A percentile compares a stretch with the other conserved stretches of the same genome.
Conservation (phyloP, 2,113 vertebrate genomes). For the Nothobranchius kuhntae region DNA sequence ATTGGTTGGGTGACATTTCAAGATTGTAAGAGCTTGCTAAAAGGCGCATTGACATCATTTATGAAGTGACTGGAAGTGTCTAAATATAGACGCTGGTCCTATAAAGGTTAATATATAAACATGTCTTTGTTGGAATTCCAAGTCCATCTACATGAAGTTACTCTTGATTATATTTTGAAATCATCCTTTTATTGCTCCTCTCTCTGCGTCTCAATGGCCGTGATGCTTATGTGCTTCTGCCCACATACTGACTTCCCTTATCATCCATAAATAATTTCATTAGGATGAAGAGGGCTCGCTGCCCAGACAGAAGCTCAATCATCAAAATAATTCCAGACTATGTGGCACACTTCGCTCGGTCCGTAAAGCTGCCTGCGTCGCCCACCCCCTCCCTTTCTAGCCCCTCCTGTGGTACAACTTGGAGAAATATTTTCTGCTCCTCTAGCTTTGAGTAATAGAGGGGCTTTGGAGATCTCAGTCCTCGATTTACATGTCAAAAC, state of each 20-base stretch:
- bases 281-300: slow-evolving; percentile 54
- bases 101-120: too few relatives aligned
- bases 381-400: not conserved
- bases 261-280: slow-evolving; percentile 52
- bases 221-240: slow-evolving; percentile 27
- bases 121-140: too few relatives aligned
- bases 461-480: slow-evolving; percentile 59
- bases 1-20: too few relatives aligned
- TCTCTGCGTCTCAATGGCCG: not conserved
- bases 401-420: slow-evolving; percentile 40
- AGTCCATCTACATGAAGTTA: not conserved
- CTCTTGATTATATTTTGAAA: not conserved
- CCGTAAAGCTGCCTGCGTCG: slow-evolving; percentile 22
- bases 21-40: too few relatives aligned
- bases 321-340: slow-evolving; percentile 76
- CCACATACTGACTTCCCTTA: slow-evolving; percentile 35
- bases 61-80: too few relatives aligned
- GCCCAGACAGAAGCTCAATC: slow-evolving; percentile 59
- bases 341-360: slow-evolving; percentile 73
- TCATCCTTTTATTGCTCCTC: not conserved
- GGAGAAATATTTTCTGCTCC: slow-evolving; percentile 51
- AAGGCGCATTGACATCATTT: too few relatives aligned
- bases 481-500: slow-evolving; percentile 80
- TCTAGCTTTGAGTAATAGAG: slow-evolving; percentile 64
- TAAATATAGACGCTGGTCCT: too few relatives aligned